phyloP scores from a whole-genome alignment of 2,797 vertebrate species.

The Chrosomus eos region DNA sequence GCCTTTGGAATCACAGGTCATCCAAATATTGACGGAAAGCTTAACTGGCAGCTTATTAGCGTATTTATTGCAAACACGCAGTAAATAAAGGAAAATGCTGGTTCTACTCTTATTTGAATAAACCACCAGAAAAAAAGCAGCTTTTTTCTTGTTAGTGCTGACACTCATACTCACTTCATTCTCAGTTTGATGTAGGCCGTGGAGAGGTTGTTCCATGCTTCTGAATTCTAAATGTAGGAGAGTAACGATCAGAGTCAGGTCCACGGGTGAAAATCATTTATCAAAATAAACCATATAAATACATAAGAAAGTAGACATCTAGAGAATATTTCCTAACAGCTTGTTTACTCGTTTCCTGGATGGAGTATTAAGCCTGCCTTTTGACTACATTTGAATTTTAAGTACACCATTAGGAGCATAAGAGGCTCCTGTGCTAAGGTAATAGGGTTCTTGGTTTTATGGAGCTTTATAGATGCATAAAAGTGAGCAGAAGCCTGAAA shows the following conservation, averaged over 20 bases:
- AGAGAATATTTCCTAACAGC: constrained; percentile 23
- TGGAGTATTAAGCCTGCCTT: background rate
- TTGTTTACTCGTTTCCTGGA: constrained; percentile 22
- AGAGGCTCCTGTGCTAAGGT: constrained; percentile 12
- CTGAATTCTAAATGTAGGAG: constrained; percentile 85
- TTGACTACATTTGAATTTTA: constrained; percentile 41
- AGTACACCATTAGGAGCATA: constrained; percentile 26
- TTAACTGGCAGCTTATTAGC: background rate
- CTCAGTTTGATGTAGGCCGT: constrained; percentile 92
- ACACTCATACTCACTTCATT: constrained; percentile 87
- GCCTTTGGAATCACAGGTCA: background rate
- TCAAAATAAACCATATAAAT: constrained; percentile 34
- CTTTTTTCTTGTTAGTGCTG: background rate
- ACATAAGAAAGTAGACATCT: constrained; percentile 8
- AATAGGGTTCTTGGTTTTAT: background rate
- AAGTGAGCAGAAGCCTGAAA: background rate
- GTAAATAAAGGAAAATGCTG: background rate
- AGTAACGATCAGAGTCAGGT: constrained; percentile 13
- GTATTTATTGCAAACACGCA: background rate
- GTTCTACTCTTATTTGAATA: background rate
- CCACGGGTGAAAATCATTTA: background rate
- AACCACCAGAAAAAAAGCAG: background rate
- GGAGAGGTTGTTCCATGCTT: constrained; percentile 98
- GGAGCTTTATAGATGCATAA: constrained; percentile 10
- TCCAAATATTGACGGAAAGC: background rate